Evolutionary conservation across 1,140 invertebrate species (phyloP).

Genomic region (Mycetomoellerius zeteki): DNA sequence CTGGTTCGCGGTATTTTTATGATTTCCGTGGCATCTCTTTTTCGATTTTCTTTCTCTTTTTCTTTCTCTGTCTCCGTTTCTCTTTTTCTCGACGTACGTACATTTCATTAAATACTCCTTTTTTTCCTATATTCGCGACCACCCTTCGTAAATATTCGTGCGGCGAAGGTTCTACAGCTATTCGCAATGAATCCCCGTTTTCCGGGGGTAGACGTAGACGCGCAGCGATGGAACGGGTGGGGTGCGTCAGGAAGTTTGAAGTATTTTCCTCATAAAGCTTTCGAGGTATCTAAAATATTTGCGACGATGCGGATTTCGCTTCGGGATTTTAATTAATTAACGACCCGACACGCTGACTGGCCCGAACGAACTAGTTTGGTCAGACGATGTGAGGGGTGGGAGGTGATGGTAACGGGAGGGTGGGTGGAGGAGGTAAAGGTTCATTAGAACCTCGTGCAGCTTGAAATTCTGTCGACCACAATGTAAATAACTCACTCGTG

Average conservation of each 20-base stretch:
- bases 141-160: slow-evolving; percentile 64
- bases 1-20: slow-evolving; percentile 62
- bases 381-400: slow-evolving; percentile 16
- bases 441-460: slow-evolving; percentile 77
- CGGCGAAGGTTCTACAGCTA: slow-evolving; percentile 62
- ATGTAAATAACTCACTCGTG: slow-evolving; percentile 79
- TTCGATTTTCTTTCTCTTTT: not conserved
- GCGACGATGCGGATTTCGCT: slow-evolving; percentile 62
- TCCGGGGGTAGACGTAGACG: slow-evolving; percentile 47
- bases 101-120: slow-evolving; percentile 61
- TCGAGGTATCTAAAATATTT: slow-evolving; percentile 67
- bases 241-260: slow-evolving; percentile 58
- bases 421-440: slow-evolving; percentile 67
- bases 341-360: slow-evolving; percentile 25
- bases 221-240: not conserved
- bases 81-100: slow-evolving; percentile 12
- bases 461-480: slow-evolving; percentile 81
- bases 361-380: slow-evolving; percentile 40
- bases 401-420: not conserved
- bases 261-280: slow-evolving; percentile 44
- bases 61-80: not conserved
- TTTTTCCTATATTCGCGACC: slow-evolving; percentile 39
- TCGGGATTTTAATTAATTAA: slow-evolving; percentile 76
- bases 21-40: slow-evolving; percentile 48
- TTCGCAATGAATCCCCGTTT: slow-evolving; percentile 60